Conservation (phyloP, 1,140 invertebrate species). For the Dreissena rostriformis region DNA sequence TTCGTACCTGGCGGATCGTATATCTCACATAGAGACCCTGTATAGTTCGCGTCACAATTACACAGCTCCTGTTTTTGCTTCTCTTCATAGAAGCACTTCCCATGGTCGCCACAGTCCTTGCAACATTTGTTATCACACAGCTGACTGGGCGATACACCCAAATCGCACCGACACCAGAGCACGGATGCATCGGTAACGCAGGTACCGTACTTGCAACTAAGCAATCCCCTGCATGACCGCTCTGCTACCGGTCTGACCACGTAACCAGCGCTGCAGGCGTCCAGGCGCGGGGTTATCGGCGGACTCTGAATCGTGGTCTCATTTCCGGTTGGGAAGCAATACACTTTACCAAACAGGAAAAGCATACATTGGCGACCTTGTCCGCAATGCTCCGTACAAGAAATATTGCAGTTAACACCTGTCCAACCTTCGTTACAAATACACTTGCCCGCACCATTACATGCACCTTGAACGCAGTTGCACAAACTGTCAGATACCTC, state of each 20-base stretch:
- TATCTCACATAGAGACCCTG: constrained; percentile 25
- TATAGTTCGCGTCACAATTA: constrained; percentile 30
- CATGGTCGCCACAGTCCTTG: not conserved
- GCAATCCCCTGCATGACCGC: not conserved
- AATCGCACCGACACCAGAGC: constrained; percentile 15
- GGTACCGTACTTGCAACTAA: not conserved
- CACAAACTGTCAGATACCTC: not conserved
- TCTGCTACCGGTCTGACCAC: not conserved
- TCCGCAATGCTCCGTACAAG: not conserved
- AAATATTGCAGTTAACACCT: not conserved
- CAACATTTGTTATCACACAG: constrained; percentile 11
- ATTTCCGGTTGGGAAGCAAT: no score
- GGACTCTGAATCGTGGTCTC: not conserved
- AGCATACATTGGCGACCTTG: not conserved
- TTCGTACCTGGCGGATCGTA: no score
- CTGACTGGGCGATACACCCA: not conserved
- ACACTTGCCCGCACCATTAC: not conserved
- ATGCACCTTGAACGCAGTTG: not conserved
- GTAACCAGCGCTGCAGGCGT: not conserved
- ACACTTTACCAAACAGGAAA: not conserved
- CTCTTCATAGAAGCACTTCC: not conserved
- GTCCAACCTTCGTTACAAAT: constrained; percentile 11
- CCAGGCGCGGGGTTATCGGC: not conserved
- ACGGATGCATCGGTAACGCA: not conserved
- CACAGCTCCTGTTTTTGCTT: not conserved